Conservation (phyloP, 2,113 vertebrate genomes). For the Chinchilla lanigera region DNA sequence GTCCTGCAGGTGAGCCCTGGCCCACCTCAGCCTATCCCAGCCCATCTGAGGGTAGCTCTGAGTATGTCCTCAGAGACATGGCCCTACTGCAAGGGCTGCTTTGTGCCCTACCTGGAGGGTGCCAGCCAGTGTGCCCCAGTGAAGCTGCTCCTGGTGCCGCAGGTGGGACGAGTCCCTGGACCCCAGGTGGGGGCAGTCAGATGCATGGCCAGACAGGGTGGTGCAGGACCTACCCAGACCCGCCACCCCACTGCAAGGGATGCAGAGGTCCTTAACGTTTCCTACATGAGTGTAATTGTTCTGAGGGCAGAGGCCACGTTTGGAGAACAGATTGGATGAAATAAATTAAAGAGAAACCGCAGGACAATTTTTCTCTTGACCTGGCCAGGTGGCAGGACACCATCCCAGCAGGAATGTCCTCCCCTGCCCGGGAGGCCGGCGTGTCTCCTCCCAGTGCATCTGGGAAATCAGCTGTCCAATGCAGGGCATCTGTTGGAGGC, state of each 20-base stretch:
- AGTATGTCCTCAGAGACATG: neutral
- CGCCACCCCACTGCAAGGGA: constrained; percentile 76
- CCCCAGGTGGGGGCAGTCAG: neutral
- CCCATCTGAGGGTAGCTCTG: neutral
- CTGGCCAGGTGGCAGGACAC: constrained; percentile 78
- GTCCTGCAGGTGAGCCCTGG: neutral
- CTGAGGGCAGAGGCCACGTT: constrained; percentile 82
- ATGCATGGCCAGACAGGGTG: neutral
- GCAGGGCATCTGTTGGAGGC: constrained; percentile 71
- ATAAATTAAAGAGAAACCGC: constrained; percentile 89
- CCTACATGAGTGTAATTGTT: constrained; percentile 82
- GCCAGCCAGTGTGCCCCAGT: neutral
- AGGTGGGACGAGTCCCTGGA: neutral
- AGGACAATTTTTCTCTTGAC: constrained; percentile 70
- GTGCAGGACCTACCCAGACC: constrained; percentile 61
- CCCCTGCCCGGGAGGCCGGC: neutral
- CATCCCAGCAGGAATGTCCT: neutral
- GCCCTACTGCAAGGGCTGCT: neutral
- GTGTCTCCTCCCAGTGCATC: constrained; percentile 81
- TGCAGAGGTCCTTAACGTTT: constrained; percentile 81
- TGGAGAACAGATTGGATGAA: constrained; percentile 86
- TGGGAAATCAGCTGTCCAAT: constrained; percentile 71
- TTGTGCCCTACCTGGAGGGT: neutral
- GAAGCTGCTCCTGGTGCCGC: neutral
- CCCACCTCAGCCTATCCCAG: rapidly evolving